Conservation (phyloP, 2,797 vertebrate genomes). For the Chaetophractus vellerosus region DNA sequence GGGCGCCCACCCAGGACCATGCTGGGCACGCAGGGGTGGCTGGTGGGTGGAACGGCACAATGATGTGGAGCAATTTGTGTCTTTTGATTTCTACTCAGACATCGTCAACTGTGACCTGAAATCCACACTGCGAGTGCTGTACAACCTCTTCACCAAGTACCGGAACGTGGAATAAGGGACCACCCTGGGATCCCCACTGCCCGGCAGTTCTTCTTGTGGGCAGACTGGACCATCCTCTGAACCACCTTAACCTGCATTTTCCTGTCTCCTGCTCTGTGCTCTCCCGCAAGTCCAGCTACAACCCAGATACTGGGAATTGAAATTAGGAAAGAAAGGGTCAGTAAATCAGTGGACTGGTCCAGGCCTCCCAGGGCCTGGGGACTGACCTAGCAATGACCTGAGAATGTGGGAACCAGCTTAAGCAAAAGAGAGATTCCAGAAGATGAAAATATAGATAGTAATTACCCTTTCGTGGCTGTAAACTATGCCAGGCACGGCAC, state of each 20-base stretch:
- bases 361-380: background rate
- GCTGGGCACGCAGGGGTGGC: background rate
- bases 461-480: background rate
- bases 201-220: background rate
- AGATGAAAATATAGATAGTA: slow-evolving; percentile 47
- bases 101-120: slow-evolving; percentile 99
- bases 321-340: slow-evolving; percentile 66
- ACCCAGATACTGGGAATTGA: slow-evolving; percentile 56
- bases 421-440: background rate
- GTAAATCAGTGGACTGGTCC: slow-evolving; percentile 49
- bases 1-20: background rate
- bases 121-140: slow-evolving; percentile 96
- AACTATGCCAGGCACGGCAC: background rate
- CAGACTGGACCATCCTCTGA: slow-evolving; percentile 54
- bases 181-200: background rate
- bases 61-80: background rate
- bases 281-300: slow-evolving; percentile 62
- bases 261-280: slow-evolving; percentile 74
- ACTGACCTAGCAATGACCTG: background rate
- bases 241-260: slow-evolving; percentile 70
- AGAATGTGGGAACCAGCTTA: background rate
- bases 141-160: slow-evolving; percentile 99
- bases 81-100: slow-evolving; percentile 90
- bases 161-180: slow-evolving; percentile 94
- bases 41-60: background rate